Percentiles rank a stretch among this genome's conserved stretches.
phyloP scores from a whole-genome alignment of 2,888 invertebrate genomes.

The Epinotia bilunana region DNA sequence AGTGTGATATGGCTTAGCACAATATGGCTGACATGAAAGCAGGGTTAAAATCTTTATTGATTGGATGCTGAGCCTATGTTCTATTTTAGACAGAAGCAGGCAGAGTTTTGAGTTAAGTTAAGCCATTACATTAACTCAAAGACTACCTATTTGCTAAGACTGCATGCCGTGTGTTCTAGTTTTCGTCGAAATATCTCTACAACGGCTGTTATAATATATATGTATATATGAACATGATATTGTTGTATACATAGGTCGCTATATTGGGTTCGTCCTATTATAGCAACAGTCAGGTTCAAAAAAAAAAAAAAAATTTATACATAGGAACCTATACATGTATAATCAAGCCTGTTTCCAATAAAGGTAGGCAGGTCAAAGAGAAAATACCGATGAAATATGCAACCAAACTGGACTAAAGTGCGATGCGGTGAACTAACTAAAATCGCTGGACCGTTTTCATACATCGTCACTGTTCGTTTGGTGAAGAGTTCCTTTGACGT shows the following conservation, averaged over 20 bases:
- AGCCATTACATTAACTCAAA: slow-evolving; percentile 25
- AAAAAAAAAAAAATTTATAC: too few relatives aligned
- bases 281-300: too few relatives aligned
- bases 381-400: slow-evolving; percentile 2
- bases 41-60: not conserved
- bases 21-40: not conserved
- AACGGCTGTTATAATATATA: too few relatives aligned
- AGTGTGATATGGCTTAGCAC: not conserved
- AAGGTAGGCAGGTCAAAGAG: not conserved
- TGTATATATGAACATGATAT: too few relatives aligned
- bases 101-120: slow-evolving; percentile 16
- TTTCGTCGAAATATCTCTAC: not conserved
- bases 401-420: slow-evolving; percentile 1
- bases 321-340: too few relatives aligned
- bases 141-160: slow-evolving; percentile 9
- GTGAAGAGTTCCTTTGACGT: slow-evolving; percentile 28
- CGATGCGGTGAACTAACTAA: slow-evolving; percentile 5
- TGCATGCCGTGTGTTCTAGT: slow-evolving; percentile 1
- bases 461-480: not conserved
- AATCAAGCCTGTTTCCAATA: too few relatives aligned
- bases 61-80: not conserved
- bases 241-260: too few relatives aligned
- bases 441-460: not conserved
- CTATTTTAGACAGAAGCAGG: slow-evolving; percentile 35
- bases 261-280: too few relatives aligned